These are phyloP conservation scores for Hydrolagus affinis DNA, from an alignment of 2,113 vertebrate species.

Conservation along the genomic window DNA sequence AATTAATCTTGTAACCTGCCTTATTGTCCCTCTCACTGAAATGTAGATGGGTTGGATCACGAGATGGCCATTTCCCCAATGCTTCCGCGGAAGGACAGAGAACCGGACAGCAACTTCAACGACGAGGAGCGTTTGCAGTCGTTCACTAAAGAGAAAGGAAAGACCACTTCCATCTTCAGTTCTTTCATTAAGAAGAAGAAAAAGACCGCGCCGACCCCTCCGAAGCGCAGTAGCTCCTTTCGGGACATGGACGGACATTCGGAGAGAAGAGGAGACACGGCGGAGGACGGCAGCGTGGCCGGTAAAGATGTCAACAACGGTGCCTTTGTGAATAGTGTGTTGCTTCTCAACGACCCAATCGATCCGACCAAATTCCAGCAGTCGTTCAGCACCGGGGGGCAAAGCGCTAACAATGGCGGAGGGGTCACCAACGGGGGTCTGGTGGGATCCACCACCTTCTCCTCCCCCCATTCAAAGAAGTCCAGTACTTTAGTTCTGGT, in stretches of 20 bases:
- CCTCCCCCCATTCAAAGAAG: conserved; percentile 71
- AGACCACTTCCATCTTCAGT: conserved; percentile 77
- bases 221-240: conserved; percentile 92
- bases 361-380: conserved; percentile 60
- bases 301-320: conserved; percentile 62
- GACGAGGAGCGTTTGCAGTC: conserved; percentile 84
- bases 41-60: conserved; percentile 65
- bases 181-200: conserved; percentile 95
- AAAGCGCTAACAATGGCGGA: conserved; percentile 54
- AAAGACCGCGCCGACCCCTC: conserved; percentile 80
- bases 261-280: conserved; percentile 48
- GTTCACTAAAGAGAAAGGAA: conserved; percentile 56
- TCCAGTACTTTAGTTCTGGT: conserved; percentile 54
- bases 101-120: conserved; percentile 62
- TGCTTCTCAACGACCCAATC: conserved; percentile 36
- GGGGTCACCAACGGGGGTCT: conserved; percentile 70
- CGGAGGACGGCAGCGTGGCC: conserved; percentile 41
- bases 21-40: background rate
- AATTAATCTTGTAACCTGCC: background rate
- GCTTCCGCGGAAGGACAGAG: conserved; percentile 80
- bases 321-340: conserved; percentile 38
- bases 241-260: conserved; percentile 68
- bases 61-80: conserved; percentile 74
- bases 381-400: background rate
- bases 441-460: conserved; percentile 58